Conservation (phyloP, 2,888 invertebrate genomes). For the Pardosa pseudoannulata region DNA sequence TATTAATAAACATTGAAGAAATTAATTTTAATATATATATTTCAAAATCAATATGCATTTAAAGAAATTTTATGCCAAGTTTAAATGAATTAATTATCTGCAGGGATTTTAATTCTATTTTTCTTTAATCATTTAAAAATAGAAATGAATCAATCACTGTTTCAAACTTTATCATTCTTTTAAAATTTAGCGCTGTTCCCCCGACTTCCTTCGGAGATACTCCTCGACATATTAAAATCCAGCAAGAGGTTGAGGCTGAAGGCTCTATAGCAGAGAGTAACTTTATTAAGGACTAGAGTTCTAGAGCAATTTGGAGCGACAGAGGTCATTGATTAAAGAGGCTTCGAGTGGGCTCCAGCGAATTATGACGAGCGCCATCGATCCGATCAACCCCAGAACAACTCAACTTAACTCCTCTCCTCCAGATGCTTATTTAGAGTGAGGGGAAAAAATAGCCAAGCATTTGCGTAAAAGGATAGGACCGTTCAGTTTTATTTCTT, state of each 20-base stretch:
- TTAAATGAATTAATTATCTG: too few relatives aligned
- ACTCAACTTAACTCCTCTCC: conserved; percentile 8
- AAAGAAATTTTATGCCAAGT: too few relatives aligned
- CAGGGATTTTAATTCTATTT: too few relatives aligned
- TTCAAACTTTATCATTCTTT: too few relatives aligned
- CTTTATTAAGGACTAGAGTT: conserved; percentile 41
- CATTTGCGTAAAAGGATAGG: conserved; percentile 52
- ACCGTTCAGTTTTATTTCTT: background rate
- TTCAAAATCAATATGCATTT: too few relatives aligned
- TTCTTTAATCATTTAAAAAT: too few relatives aligned
- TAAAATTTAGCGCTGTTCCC: too few relatives aligned
- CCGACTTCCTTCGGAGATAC: too few relatives aligned
- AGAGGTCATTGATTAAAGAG: conserved; percentile 59
- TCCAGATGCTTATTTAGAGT: background rate
- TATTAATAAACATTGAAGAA: too few relatives aligned
- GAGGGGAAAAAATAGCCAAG: conserved; percentile 22
- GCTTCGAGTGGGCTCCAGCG: conserved; percentile 31
- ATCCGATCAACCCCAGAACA: conserved; percentile 18
- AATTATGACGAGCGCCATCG: conserved; percentile 53
- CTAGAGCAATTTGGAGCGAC: conserved; percentile 37
- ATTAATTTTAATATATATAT: too few relatives aligned
- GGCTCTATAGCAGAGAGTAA: conserved; percentile 1
- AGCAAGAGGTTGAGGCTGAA: background rate
- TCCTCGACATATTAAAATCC: background rate
- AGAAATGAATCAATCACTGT: too few relatives aligned